These are phyloP conservation scores for Phymorhynchus buccinoides DNA, from an alignment of 1,140 invertebrate genomes.

Conservation along the genomic window DNA sequence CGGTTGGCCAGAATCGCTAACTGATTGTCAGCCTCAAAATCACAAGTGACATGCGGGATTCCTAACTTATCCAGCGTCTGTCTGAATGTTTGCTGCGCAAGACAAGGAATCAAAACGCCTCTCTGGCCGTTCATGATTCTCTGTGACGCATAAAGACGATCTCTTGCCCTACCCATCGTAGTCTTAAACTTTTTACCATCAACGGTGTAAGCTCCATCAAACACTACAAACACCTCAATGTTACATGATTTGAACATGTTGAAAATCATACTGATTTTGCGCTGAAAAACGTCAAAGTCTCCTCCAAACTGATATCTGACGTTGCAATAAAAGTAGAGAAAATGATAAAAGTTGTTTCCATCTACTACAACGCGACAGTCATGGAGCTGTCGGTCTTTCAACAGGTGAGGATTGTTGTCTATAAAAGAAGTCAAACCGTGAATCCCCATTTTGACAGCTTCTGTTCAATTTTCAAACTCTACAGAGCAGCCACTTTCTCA, in stretches of 20 bases:
- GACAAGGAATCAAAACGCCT: slow-evolving; percentile 67
- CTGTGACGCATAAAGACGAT: slow-evolving; percentile 77
- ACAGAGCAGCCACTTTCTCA: too few relatives aligned
- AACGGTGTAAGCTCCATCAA: slow-evolving; percentile 85
- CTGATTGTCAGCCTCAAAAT: slow-evolving; percentile 90
- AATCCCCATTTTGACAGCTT: slow-evolving; percentile 81
- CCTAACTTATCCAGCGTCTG: slow-evolving; percentile 79
- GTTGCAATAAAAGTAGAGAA: slow-evolving; percentile 81
- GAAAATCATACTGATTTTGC: slow-evolving; percentile 81
- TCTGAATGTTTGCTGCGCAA: slow-evolving; percentile 83
- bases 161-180: slow-evolving; percentile 77
- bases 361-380: slow-evolving; percentile 85
- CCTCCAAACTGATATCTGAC: slow-evolving; percentile 85
- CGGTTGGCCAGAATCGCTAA: slow-evolving; percentile 84
- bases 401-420: slow-evolving; percentile 79
- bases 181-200: slow-evolving; percentile 84
- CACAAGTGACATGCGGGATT: slow-evolving; percentile 81
- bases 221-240: slow-evolving; percentile 83
- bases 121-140: slow-evolving; percentile 54
- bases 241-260: slow-evolving; percentile 81
- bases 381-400: slow-evolving; percentile 80
- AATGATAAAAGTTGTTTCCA: slow-evolving; percentile 84
- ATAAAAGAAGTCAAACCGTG: slow-evolving; percentile 77
- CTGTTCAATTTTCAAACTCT: too few relatives aligned
- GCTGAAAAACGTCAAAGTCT: slow-evolving; percentile 86